These are phyloP conservation scores for Sphecodes monilicornis DNA, from an alignment of 2,888 invertebrate genomes.

Conservation along the genomic window DNA sequence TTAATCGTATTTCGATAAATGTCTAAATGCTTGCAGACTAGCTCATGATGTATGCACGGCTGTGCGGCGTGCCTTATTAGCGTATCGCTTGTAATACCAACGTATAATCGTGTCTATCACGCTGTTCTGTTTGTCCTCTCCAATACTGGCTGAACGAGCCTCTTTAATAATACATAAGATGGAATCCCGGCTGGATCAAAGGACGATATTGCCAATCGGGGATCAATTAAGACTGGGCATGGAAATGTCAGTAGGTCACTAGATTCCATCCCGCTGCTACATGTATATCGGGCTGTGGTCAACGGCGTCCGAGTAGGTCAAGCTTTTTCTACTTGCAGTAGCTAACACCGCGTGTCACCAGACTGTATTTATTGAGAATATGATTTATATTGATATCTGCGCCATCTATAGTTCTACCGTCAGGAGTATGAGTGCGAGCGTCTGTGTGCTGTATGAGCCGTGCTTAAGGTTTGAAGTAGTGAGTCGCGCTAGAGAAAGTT, in stretches of 20 bases:
- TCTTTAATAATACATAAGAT: constrained; percentile 74
- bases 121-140: neutral
- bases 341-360: neutral
- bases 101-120: constrained; percentile 39
- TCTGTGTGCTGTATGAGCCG: too few species aligned
- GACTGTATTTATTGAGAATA: neutral
- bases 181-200: constrained; percentile 68
- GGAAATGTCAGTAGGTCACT: constrained; percentile 54
- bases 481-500: too few species aligned
- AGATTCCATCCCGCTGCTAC: constrained; percentile 12
- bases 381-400: too few species aligned
- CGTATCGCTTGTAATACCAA: constrained; percentile 34
- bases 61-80: neutral
- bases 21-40: neutral
- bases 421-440: too few species aligned
- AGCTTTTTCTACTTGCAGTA: constrained; percentile 26
- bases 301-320: constrained; percentile 5
- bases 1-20: neutral
- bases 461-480: too few species aligned
- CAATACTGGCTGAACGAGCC: constrained; percentile 48
- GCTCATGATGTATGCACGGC: neutral
- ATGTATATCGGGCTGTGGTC: neutral
- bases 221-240: constrained; percentile 59
- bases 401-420: too few species aligned
- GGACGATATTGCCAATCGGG: constrained; percentile 55